Conservation (phyloP, 2,888 invertebrate species). For the Minunthozetes semirufus region DNA sequence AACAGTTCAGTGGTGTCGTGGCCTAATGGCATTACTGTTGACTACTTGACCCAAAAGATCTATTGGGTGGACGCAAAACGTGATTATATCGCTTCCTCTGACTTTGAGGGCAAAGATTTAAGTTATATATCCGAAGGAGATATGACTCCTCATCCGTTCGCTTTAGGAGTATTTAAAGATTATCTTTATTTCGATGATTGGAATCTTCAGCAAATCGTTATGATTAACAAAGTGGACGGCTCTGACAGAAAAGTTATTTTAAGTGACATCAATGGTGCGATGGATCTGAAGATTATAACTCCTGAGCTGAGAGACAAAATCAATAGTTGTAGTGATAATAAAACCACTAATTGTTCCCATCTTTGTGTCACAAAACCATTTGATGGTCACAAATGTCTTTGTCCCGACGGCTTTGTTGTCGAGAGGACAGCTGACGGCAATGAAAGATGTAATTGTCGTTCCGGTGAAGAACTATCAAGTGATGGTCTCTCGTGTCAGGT, state of each 20-base stretch:
- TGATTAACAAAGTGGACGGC: slow-evolving; percentile 70
- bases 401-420: slow-evolving; percentile 61
- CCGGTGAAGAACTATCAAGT: slow-evolving; percentile 52
- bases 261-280: slow-evolving; percentile 61
- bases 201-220: slow-evolving; percentile 73
- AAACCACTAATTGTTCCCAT: slow-evolving; percentile 58
- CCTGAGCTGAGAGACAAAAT: slow-evolving; percentile 31
- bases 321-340: slow-evolving; percentile 28
- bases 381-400: slow-evolving; percentile 63
- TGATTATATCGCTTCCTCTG: slow-evolving; percentile 85
- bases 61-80: slow-evolving; percentile 98
- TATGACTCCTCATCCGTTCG: slow-evolving; percentile 89
- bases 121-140: slow-evolving; percentile 70
- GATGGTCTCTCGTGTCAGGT: slow-evolving; percentile 63
- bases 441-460: slow-evolving; percentile 45
- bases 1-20: slow-evolving; percentile 63
- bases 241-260: slow-evolving; percentile 57
- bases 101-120: slow-evolving; percentile 80
- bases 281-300: slow-evolving; percentile 64
- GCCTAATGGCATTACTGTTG: slow-evolving; percentile 97
- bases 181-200: slow-evolving; percentile 92
- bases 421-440: slow-evolving; percentile 49
- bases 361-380: slow-evolving; percentile 71
- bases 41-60: slow-evolving; percentile 87
- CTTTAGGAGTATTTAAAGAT: slow-evolving; percentile 86